phyloP scores from a whole-genome alignment of 2,888 invertebrate species.

The Lochmaea crataegi region DNA sequence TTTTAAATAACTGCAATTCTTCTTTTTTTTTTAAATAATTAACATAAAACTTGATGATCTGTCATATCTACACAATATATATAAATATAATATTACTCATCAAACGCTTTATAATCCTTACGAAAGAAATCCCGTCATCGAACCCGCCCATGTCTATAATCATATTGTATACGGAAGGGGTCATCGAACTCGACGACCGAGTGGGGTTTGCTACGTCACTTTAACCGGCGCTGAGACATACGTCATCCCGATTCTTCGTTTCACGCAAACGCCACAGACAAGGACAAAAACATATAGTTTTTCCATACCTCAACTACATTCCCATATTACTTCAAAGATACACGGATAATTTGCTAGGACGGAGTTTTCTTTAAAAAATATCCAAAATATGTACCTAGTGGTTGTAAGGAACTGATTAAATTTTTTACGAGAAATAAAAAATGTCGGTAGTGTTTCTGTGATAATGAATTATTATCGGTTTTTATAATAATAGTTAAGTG shows the following conservation, averaged over 20 bases:
- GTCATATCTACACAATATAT: no score
- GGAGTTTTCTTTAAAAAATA: constrained; percentile 63
- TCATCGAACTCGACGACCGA: constrained; percentile 60
- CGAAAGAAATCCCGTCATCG: constrained; percentile 24
- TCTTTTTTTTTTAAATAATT: no score
- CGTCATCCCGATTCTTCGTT: constrained; percentile 46
- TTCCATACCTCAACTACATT: constrained; percentile 53
- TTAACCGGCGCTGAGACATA: constrained; percentile 58
- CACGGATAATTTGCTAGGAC: constrained; percentile 63
- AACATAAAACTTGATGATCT: no score
- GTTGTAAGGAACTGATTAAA: constrained; percentile 46
- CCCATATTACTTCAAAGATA: constrained; percentile 63
- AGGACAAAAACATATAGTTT: constrained; percentile 41
- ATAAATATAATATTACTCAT: not conserved
- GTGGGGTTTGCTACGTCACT: constrained; percentile 62
- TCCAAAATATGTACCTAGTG: constrained; percentile 61
- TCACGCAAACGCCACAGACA: constrained; percentile 41
- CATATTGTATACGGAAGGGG: constrained; percentile 59
- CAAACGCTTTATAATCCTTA: not conserved
- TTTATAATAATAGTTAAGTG: not conserved
- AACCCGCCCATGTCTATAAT: constrained; percentile 50
- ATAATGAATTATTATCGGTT: not conserved
- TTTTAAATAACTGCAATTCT: no score
- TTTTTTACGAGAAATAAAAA: constrained; percentile 31
- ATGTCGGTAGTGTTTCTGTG: constrained; percentile 21